phyloP scores from a whole-genome alignment of 2,113 vertebrate species.

The Erythrocebus patas region DNA sequence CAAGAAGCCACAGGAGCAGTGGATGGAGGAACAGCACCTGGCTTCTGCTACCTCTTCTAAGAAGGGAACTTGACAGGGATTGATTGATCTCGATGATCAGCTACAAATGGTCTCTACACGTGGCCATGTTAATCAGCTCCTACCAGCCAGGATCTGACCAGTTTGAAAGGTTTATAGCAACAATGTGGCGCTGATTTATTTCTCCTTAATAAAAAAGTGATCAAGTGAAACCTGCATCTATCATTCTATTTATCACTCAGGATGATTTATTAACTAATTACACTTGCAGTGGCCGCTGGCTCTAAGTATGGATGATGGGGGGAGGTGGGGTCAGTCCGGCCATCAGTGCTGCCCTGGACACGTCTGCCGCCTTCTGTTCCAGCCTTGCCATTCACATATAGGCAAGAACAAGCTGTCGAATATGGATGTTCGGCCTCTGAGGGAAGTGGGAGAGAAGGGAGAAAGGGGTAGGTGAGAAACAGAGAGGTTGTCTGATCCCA shows the following conservation, averaged over 20 bases:
- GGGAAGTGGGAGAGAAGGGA: not conserved
- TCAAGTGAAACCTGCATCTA: conserved; percentile 89
- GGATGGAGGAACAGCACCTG: conserved; percentile 59
- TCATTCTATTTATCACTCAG: conserved; percentile 88
- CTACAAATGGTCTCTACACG: conserved; percentile 83
- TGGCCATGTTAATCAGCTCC: conserved; percentile 85
- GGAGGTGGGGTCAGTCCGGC: conserved; percentile 71
- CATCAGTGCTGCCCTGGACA: conserved; percentile 72
- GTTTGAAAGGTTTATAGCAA: conserved; percentile 89
- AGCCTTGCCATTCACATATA: not conserved
- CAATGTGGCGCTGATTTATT: conserved; percentile 88
- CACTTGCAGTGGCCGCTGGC: conserved; percentile 81
- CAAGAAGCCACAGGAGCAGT: not conserved
- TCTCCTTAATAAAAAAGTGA: conserved; percentile 90
- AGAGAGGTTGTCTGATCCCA: not conserved
- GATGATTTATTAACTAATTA: conserved; percentile 90
- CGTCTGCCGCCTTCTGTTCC: not conserved
- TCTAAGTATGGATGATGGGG: conserved; percentile 77
- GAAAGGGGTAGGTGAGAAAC: not conserved
- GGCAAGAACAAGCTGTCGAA: not conserved
- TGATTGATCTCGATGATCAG: conserved; percentile 87
- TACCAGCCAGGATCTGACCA: conserved; percentile 81
- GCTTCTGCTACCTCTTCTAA: conserved; percentile 75
- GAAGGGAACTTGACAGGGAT: conserved; percentile 79
- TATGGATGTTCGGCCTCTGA: not conserved